phyloP scores from a whole-genome alignment of 2,888 invertebrate species.

The Exocentrus adspersus region DNA sequence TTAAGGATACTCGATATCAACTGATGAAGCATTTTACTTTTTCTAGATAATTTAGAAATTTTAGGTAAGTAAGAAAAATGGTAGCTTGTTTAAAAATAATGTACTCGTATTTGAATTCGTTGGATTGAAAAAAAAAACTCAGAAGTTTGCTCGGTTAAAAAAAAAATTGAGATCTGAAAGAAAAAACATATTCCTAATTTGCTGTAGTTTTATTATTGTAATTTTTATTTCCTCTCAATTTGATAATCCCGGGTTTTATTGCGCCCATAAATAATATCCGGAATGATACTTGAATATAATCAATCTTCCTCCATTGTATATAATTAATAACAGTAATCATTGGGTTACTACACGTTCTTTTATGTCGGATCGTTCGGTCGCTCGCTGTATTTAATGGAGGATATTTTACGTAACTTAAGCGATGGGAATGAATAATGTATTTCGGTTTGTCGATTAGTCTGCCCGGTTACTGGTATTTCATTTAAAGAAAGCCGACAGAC shows the following conservation, averaged over 20 bases:
- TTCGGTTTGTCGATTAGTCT: conserved; percentile 16
- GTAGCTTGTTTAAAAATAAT: too few relatives aligned
- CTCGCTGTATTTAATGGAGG: conserved; percentile 5
- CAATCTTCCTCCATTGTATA: not conserved
- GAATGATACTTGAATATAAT: not conserved
- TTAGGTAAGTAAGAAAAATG: too few relatives aligned
- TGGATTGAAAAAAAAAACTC: too few relatives aligned
- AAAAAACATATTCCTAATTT: too few relatives aligned
- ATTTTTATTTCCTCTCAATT: too few relatives aligned
- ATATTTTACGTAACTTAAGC: conserved; percentile 5
- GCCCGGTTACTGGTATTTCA: conserved; percentile 1
- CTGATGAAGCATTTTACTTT: too few relatives aligned
- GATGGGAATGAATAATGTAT: conserved; percentile 13
- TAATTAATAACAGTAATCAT: conserved; percentile 6
- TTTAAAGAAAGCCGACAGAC: conserved; percentile 9
- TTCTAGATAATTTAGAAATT: too few relatives aligned
- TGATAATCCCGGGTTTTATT: too few relatives aligned
- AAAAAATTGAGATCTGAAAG: too few relatives aligned
- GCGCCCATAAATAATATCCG: not conserved
- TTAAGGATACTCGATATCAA: conserved; percentile 11
- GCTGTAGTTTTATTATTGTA: too few relatives aligned
- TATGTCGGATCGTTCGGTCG: not conserved
- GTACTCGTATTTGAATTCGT: too few relatives aligned
- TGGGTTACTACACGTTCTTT: not conserved
- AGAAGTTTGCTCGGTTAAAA: too few relatives aligned